Evolutionary conservation across 1,140 invertebrate species (phyloP).

Genomic region (Hirudo medicinalis): DNA sequence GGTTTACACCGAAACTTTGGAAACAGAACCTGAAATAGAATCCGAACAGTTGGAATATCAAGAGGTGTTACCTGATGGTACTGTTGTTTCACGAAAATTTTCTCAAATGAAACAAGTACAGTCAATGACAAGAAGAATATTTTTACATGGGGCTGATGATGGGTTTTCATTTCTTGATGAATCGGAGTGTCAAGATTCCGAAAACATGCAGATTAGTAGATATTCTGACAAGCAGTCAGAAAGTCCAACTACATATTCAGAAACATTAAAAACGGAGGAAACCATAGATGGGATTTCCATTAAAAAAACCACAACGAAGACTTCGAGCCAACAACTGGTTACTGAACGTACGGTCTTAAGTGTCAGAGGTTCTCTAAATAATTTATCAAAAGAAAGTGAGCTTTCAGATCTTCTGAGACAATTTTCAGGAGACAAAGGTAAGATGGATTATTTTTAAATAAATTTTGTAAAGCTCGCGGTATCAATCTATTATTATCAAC

Average conservation of each 20-base stretch:
- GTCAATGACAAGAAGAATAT: slow-evolving; percentile 2
- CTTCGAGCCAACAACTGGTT: background rate
- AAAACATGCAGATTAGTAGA: slow-evolving; percentile 7
- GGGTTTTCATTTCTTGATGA: background rate
- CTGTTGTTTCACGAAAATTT: background rate
- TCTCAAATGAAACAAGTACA: background rate
- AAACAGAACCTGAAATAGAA: slow-evolving; percentile 20
- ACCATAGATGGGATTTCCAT: background rate
- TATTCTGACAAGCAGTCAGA: slow-evolving; percentile 7
- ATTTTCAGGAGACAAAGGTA: background rate
- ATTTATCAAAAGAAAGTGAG: slow-evolving; percentile 5
- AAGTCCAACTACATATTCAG: slow-evolving; percentile 7
- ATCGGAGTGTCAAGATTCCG: background rate
- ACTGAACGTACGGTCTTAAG: slow-evolving; percentile 3
- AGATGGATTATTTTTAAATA: background rate
- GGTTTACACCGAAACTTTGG: slow-evolving; percentile 22
- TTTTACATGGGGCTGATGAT: slow-evolving; percentile 6
- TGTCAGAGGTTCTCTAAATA: background rate
- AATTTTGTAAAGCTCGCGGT: background rate
- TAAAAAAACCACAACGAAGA: background rate
- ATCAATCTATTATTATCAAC: too few species aligned
- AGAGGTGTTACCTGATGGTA: slow-evolving; percentile 1
- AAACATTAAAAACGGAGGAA: background rate
- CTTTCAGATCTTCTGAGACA: background rate
- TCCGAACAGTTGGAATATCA: slow-evolving; percentile 19